Base-by-base conservation (phyloP, 1,140 invertebrate genomes). In the Ceratosolen solmsi region DNA sequence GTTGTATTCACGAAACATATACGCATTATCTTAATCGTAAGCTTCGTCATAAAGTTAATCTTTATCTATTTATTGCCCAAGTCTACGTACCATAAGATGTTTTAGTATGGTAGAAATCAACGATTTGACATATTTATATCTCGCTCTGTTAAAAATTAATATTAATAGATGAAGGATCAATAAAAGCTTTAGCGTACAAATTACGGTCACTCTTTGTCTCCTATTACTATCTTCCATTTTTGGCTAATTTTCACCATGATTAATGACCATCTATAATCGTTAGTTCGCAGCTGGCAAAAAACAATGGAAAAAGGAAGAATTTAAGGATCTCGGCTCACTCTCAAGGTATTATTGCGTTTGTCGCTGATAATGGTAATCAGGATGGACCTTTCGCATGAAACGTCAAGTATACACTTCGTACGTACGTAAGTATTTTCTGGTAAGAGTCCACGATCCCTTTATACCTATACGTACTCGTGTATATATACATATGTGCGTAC, bases 311-410 rank as follows among this genome's bases (percentile, higher is more conserved):
- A 41, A 77, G 11, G 15, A 27, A 77, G 20, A 77, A 86, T 85
- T 81, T 60, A 85, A 83, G 75, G 72, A 73, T 25, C 33, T 0
- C 27, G 30, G 15, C 22, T 72, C 51, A 9, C 15, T n/a, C 20
- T n/a, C 20, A 54, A 70, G 30, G 63, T 70, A 78, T 70, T 63
- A 78, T 78, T 78, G 76, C 27, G 15, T 22, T 27, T 54, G 63
- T 68, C 33, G 63, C 46, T 78, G 76, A 78, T 78, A 78, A 78
- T 78, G 76, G 76, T 78, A 78, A 78, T 78, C 76, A 65, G 9
- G 60, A 8, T 46, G 36, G 33, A 27, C 49, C 56, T 25, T 76
- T 58, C n/a, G 30, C 30, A 36, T 36, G n/a, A 41, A 33, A 41
- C 38, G 33, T 76, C 56, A 63, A 30, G 56, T 76, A 46, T 63